Percentiles rank a stretch among this genome's conserved stretches.
Evolutionary conservation across 1,140 invertebrate genomes (phyloP).

Genomic region (Drosophila repleta): DNA sequence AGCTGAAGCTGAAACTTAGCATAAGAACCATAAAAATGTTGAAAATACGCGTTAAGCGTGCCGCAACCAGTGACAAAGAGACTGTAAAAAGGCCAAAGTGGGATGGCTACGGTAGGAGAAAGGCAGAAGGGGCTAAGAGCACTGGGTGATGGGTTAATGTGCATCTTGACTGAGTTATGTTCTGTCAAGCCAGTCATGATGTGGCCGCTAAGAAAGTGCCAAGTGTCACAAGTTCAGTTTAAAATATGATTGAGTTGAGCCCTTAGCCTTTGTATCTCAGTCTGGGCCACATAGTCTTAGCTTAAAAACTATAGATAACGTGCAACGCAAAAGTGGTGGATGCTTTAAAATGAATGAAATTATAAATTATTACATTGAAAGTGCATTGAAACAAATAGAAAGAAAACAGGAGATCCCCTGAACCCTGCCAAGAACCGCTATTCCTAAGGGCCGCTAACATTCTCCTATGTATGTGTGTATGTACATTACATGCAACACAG

Average conservation of each 20-base stretch:
- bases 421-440: too few relatives aligned
- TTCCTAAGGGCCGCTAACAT: too few relatives aligned
- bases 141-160: constrained; percentile 36
- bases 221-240: constrained; percentile 45
- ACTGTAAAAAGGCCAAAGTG: not conserved
- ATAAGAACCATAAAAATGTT: constrained; percentile 47
- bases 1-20: constrained; percentile 25
- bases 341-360: not conserved
- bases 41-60: constrained; percentile 49
- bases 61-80: constrained; percentile 7
- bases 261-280: not conserved
- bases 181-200: constrained; percentile 46
- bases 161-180: constrained; percentile 53
- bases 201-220: constrained; percentile 58
- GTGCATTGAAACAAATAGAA: too few relatives aligned
- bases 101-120: not conserved
- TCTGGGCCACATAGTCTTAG: too few relatives aligned
- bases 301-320: not conserved
- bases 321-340: not conserved
- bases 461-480: too few relatives aligned
- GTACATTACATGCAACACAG: too few relatives aligned
- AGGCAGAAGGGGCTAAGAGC: not conserved
- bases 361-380: too few relatives aligned
- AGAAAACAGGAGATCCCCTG: too few relatives aligned
- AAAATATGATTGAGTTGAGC: constrained; percentile 35